phyloP scores from a whole-genome alignment of 2,113 vertebrate genomes.

The Mesembrinibis cayennensis region DNA sequence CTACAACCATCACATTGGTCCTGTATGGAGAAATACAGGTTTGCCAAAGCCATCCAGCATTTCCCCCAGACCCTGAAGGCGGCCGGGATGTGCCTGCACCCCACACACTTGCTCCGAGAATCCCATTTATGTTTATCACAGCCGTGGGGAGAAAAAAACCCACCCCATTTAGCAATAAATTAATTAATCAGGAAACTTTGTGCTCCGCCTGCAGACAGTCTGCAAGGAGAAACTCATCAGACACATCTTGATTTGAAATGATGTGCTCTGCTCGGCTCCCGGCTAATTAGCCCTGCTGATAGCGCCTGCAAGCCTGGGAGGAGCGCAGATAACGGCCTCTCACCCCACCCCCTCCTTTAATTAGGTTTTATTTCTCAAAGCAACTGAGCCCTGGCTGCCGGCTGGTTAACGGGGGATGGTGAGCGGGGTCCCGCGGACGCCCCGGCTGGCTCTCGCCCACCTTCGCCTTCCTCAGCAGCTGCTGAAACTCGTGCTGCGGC shows the following conservation, averaged over 20 bases:
- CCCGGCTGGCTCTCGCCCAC: constrained; percentile 26
- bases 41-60: neutral
- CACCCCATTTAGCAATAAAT: neutral
- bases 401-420: neutral
- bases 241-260: neutral
- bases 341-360: neutral
- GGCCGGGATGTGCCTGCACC: accelerated
- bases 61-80: neutral
- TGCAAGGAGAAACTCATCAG: constrained; percentile 11
- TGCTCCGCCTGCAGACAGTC: neutral
- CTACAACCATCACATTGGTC: no score
- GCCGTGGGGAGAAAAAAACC: neutral
- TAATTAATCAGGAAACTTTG: neutral
- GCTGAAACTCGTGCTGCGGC: constrained; percentile 94
- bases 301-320: neutral
- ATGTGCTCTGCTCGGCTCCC: neutral
- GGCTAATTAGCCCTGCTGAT: neutral
- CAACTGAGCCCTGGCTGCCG: neutral
- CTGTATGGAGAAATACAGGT: neutral
- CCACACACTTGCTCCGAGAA: accelerated
- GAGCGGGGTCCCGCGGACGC: accelerated
- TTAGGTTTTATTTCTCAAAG: neutral
- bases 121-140: neutral
- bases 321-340: neutral
- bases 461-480: constrained; percentile 92